Evolutionary conservation across 1,140 invertebrate species (phyloP).

Genomic region (Plutomurus gul): DNA sequence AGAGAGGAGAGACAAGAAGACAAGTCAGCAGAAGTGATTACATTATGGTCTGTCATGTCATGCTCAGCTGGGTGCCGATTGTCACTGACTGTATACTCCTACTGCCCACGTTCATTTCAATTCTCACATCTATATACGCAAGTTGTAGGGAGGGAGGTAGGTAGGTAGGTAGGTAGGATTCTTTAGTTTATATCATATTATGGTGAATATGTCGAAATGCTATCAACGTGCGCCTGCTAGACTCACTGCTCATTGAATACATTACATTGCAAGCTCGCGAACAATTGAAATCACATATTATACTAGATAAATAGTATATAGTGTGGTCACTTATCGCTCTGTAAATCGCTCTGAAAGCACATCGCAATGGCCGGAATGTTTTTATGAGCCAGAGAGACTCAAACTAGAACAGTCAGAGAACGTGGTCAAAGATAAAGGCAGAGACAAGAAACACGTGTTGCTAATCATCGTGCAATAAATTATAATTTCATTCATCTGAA

Average conservation of each 20-base stretch:
- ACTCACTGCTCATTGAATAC: too few relatives aligned
- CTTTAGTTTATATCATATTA: too few relatives aligned
- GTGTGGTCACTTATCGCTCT: not conserved
- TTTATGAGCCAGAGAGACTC: not conserved
- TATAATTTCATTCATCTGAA: not conserved
- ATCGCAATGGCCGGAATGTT: not conserved
- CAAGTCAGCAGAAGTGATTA: constrained; percentile 33
- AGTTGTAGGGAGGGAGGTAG: too few relatives aligned
- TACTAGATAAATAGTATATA: too few relatives aligned
- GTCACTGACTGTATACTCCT: constrained; percentile 1
- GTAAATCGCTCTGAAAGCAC: not conserved
- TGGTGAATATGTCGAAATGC: too few relatives aligned
- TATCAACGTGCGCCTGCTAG: too few relatives aligned
- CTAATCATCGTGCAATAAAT: not conserved
- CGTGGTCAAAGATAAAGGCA: not conserved
- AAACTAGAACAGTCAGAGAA: not conserved
- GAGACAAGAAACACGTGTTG: not conserved
- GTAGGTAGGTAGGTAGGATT: too few relatives aligned
- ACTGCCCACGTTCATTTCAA: not conserved
- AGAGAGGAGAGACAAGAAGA: not conserved
- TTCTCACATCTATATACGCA: not conserved
- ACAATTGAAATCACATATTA: too few relatives aligned
- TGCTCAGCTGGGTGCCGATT: constrained; percentile 28
- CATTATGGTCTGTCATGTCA: constrained; percentile 35
- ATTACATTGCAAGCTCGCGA: too few relatives aligned